phyloP scores from a whole-genome alignment of 2,888 invertebrate genomes.

The Norana najaformis region DNA sequence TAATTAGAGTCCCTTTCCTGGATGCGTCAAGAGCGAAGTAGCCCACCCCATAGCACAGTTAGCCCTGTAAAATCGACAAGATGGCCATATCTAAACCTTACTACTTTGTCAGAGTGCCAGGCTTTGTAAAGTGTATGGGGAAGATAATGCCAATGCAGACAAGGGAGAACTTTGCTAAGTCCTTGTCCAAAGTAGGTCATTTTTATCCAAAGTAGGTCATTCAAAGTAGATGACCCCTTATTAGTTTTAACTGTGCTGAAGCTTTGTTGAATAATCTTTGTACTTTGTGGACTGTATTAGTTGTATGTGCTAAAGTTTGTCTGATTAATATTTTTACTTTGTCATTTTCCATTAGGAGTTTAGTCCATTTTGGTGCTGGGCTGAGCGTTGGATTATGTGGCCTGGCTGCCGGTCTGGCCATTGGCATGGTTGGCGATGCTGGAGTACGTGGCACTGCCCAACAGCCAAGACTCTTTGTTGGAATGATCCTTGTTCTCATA shows the following conservation, averaged over 20 bases:
- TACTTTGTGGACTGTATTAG: not conserved
- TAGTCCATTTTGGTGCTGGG: slow-evolving; percentile 75
- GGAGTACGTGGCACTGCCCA: slow-evolving; percentile 99
- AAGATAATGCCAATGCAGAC: no score
- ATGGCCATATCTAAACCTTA: no score
- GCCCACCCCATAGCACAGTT: no score
- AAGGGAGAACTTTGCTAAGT: no score
- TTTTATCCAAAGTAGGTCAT: no score
- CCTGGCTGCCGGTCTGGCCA: slow-evolving; percentile 97
- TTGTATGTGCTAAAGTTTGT: not conserved
- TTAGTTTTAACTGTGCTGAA: not conserved
- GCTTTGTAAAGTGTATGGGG: no score
- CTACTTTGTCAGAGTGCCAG: no score
- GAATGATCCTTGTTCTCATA: slow-evolving; percentile 99
- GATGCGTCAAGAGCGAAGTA: no score
- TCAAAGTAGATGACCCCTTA: no score
- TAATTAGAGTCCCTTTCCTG: no score
- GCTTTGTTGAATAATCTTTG: not conserved
- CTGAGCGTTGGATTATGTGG: slow-evolving; percentile 96
- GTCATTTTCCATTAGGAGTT: not conserved
- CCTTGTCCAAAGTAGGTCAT: no score
- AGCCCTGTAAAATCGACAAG: no score
- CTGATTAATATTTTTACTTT: not conserved
- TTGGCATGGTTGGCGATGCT: slow-evolving; percentile 98
- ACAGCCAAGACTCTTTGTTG: slow-evolving; percentile 98